These are phyloP conservation scores for Philypnodon macrostomus DNA, from an alignment of 2,797 vertebrate genomes.

Conservation along the genomic window DNA sequence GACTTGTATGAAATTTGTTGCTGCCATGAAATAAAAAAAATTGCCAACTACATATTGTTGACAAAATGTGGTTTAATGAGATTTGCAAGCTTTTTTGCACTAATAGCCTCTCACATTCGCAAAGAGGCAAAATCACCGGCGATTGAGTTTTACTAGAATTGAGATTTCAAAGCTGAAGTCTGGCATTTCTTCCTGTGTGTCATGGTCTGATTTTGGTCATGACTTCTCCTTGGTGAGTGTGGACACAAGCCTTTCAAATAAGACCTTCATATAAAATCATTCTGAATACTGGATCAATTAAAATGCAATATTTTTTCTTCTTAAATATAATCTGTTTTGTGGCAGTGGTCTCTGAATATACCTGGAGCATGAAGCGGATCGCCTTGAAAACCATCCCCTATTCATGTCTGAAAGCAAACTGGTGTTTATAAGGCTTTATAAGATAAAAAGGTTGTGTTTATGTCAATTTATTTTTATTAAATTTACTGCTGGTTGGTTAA, in stretches of 20 bases:
- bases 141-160: no score
- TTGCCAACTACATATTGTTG: no score
- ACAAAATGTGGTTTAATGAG: no score
- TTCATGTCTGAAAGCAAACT: slow-evolving; percentile 6
- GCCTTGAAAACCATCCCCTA: background rate
- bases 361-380: slow-evolving; percentile 2
- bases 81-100: no score
- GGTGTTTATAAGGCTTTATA: slow-evolving; percentile 4
- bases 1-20: no score
- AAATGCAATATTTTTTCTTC: slow-evolving; percentile 4
- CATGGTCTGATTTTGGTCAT: no score
- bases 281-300: slow-evolving; percentile 12
- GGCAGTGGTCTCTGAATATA: background rate
- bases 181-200: no score
- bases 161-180: no score
- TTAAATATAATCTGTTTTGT: background rate
- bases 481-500: background rate
- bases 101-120: no score
- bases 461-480: background rate
- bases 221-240: background rate
- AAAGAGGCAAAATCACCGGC: no score
- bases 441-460: slow-evolving; percentile 6
- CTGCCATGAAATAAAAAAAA: no score
- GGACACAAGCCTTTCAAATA: background rate
- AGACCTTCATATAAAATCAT: background rate